Conservation (phyloP, 1,140 invertebrate species). For the Ips typographus region DNA sequence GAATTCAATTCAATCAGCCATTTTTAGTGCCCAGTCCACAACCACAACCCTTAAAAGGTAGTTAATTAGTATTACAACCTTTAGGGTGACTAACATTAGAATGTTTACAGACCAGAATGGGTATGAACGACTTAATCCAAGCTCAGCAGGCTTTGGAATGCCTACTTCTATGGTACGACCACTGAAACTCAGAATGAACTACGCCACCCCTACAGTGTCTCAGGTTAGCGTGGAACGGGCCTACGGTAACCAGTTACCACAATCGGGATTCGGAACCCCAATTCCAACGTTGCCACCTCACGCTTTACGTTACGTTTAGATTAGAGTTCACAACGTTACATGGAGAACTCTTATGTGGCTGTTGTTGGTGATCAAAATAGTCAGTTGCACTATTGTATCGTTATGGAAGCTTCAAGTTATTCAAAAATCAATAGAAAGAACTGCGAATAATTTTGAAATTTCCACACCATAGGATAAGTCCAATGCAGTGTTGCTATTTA, state of each 20-base stretch:
- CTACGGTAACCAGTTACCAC: constrained; percentile 19
- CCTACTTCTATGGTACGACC: constrained; percentile 27
- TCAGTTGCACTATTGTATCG: too few relatives aligned
- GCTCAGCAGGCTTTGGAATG: constrained; percentile 39
- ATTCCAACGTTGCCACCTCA: constrained; percentile 27
- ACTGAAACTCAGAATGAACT: constrained; percentile 35
- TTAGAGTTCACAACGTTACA: too few relatives aligned
- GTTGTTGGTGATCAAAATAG: too few relatives aligned
- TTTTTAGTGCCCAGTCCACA: constrained; percentile 13
- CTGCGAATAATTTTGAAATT: too few relatives aligned
- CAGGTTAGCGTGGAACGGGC: constrained; percentile 27
- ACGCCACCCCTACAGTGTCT: constrained; percentile 35
- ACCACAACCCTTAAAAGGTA: neutral
- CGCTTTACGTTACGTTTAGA: constrained; percentile 2
- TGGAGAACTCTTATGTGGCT: too few relatives aligned
- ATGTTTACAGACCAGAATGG: constrained; percentile 38
- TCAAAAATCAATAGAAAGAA: too few relatives aligned
- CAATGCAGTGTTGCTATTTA: too few relatives aligned
- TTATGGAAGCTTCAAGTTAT: too few relatives aligned
- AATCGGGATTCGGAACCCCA: constrained; percentile 27
- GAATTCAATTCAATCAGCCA: constrained; percentile 23
- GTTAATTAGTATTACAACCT: neutral
- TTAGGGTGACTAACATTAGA: neutral
- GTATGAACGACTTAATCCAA: constrained; percentile 42
- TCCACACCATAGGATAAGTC: too few relatives aligned